A percentile compares a stretch with the other conserved stretches of the same genome.
These are phyloP conservation scores for Drosophila suboccidentalis DNA, from an alignment of 2,888 invertebrate species.

Conservation along the genomic window DNA sequence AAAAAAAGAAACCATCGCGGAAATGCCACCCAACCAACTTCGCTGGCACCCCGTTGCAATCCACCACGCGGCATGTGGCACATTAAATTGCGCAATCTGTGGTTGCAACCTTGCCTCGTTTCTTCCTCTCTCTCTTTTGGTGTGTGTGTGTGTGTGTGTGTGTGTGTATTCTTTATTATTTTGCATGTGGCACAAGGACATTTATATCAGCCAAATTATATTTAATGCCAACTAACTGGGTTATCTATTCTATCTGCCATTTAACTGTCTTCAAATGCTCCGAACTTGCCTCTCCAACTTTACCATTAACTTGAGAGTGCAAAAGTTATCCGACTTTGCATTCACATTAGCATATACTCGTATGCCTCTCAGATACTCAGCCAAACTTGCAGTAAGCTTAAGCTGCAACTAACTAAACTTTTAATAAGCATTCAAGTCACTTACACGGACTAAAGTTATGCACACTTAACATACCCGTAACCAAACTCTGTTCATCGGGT, in stretches of 20 bases:
- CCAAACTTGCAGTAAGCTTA: conserved; percentile 9
- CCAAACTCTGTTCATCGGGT: neutral
- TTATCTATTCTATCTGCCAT: conserved; percentile 33
- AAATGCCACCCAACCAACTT: neutral
- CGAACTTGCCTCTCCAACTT: conserved; percentile 4
- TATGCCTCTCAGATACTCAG: neutral
- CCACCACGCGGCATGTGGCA: conserved; percentile 12
- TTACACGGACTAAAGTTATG: conserved; percentile 8
- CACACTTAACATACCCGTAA: conserved; percentile 16
- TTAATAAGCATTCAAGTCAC: conserved; percentile 53
- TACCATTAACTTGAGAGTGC: neutral
- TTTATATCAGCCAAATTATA: conserved; percentile 49
- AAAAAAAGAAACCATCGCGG: conserved; percentile 44
- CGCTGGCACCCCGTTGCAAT: neutral
- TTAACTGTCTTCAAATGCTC: conserved; percentile 15
- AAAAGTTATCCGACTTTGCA: conserved; percentile 28
- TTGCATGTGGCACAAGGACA: conserved; percentile 71
- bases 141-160: conserved; percentile 2
- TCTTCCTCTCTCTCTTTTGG: conserved; percentile 6
- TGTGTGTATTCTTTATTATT: conserved; percentile 17
- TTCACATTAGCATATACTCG: conserved; percentile 28
- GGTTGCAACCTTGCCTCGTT: conserved; percentile 6
- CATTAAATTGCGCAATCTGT: conserved; percentile 40
- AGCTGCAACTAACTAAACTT: conserved; percentile 46
- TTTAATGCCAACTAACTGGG: conserved; percentile 57